Evolutionary conservation across 1,140 invertebrate species (phyloP).

Genomic region (Mizuhopecten yessoensis): DNA sequence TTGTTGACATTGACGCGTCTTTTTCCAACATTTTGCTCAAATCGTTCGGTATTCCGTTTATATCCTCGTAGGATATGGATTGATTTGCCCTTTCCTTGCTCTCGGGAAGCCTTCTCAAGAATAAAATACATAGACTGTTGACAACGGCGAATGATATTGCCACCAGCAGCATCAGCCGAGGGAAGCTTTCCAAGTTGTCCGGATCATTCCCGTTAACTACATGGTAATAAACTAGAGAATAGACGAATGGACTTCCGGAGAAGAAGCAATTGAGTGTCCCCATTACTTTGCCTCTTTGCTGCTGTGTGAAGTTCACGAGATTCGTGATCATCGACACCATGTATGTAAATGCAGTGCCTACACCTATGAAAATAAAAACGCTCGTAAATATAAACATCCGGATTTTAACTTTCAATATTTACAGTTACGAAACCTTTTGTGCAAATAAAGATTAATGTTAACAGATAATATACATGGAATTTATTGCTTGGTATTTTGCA

Average conservation of each 20-base stretch:
- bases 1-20: neutral
- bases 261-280: slow-evolving; percentile 65
- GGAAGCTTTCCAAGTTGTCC: slow-evolving; percentile 20
- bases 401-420: too few relatives aligned
- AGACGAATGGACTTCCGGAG: slow-evolving; percentile 63
- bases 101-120: slow-evolving; percentile 52
- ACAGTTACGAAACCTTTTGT: too few relatives aligned
- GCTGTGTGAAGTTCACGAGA: slow-evolving; percentile 62
- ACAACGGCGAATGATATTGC: slow-evolving; percentile 61
- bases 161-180: slow-evolving; percentile 61
- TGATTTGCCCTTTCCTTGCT: neutral
- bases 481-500: too few relatives aligned
- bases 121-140: slow-evolving; percentile 62
- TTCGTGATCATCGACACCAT: slow-evolving; percentile 69
- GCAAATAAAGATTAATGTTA: too few relatives aligned
- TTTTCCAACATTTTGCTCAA: neutral
- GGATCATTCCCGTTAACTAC: neutral
- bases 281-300: slow-evolving; percentile 67
- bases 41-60: slow-evolving; percentile 41
- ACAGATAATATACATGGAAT: too few relatives aligned
- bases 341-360: slow-evolving; percentile 66
- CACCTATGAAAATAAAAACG: slow-evolving; percentile 55
- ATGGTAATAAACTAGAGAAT: slow-evolving; percentile 59
- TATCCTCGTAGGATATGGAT: slow-evolving; percentile 42
- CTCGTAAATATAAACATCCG: too few relatives aligned